Conservation (phyloP, 2,888 invertebrate genomes). For the Oligia latruncula region DNA sequence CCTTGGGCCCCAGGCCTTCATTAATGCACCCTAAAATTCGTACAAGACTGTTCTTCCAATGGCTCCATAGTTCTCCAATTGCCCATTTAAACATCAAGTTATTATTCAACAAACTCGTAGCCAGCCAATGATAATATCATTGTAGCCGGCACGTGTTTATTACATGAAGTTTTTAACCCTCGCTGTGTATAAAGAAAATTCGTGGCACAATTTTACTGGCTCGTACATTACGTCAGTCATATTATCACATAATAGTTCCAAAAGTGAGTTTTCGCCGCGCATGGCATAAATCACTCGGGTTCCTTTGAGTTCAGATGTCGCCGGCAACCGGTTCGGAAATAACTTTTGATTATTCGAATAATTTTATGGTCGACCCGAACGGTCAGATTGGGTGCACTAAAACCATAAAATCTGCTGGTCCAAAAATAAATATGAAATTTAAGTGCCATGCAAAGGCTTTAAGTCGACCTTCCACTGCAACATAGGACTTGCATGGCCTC, state of each 20-base stretch:
- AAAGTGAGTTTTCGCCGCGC: constrained; percentile 46
- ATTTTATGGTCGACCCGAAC: constrained; percentile 32
- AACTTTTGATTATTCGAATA: constrained; percentile 34
- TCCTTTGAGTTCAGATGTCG: constrained; percentile 49
- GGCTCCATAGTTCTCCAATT: constrained; percentile 11
- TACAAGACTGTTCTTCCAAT: not conserved
- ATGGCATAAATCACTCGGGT: constrained; percentile 46
- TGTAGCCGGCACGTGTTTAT: constrained; percentile 10
- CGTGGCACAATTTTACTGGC: constrained; percentile 49
- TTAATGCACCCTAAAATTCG: not conserved
- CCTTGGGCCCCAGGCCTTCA: too few relatives aligned
- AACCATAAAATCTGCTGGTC: constrained; percentile 17
- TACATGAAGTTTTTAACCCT: constrained; percentile 39
- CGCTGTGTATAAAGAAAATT: constrained; percentile 37
- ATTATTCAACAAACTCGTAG: constrained; percentile 40
- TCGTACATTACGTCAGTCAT: constrained; percentile 50
- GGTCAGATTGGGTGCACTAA: constrained; percentile 25
- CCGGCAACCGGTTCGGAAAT: constrained; percentile 40
- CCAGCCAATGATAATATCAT: too few relatives aligned
- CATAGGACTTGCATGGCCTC: fast-evolving
- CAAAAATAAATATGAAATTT: constrained; percentile 28
- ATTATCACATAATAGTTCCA: constrained; percentile 55
- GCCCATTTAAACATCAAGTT: constrained; percentile 4
- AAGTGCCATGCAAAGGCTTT: not conserved
- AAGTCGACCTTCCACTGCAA: not conserved